A percentile compares a stretch with the other conserved stretches of the same genome.
These are phyloP conservation scores for Vanacampus margaritifer DNA, from an alignment of 2,113 vertebrate genomes.

Conservation along the genomic window DNA sequence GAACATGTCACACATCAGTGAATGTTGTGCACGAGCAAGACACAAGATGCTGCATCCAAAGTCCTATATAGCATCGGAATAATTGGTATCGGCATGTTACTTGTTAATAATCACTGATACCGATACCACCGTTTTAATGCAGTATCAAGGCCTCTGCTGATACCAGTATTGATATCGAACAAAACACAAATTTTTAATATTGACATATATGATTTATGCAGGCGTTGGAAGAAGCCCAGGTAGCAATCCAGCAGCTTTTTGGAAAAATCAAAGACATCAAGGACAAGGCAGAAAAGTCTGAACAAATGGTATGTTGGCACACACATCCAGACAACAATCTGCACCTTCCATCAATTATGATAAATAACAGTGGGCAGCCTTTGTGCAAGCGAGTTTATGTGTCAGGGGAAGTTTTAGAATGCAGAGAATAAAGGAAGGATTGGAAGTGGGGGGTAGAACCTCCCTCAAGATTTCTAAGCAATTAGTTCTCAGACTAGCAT, in stretches of 20 bases:
- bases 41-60: too few species aligned
- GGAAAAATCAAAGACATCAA: conserved; percentile 99
- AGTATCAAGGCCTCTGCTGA: too few species aligned
- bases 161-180: too few species aligned
- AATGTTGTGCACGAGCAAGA: too few species aligned
- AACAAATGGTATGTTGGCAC: conserved; percentile 88
- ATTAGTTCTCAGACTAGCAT: conserved; percentile 30
- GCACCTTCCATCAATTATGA: conserved; percentile 14
- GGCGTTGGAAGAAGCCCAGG: conserved; percentile 96
- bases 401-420: conserved; percentile 36
- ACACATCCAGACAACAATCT: conserved; percentile 5
- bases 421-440: conserved; percentile 23
- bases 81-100: too few species aligned
- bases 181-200: background rate
- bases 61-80: too few species aligned
- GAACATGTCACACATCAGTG: too few species aligned
- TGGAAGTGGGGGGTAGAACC: conserved; percentile 22
- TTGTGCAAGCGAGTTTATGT: conserved; percentile 8
- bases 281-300: conserved; percentile 98
- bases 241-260: conserved; percentile 96
- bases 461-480: conserved; percentile 25
- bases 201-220: conserved; percentile 46
- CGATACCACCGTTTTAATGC: too few species aligned
- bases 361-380: conserved; percentile 17
- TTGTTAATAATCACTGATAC: too few species aligned